Base-by-base conservation (phyloP, 35 echinoderm and acorn worm species). In the Apostichopus parvimensis region DNA sequence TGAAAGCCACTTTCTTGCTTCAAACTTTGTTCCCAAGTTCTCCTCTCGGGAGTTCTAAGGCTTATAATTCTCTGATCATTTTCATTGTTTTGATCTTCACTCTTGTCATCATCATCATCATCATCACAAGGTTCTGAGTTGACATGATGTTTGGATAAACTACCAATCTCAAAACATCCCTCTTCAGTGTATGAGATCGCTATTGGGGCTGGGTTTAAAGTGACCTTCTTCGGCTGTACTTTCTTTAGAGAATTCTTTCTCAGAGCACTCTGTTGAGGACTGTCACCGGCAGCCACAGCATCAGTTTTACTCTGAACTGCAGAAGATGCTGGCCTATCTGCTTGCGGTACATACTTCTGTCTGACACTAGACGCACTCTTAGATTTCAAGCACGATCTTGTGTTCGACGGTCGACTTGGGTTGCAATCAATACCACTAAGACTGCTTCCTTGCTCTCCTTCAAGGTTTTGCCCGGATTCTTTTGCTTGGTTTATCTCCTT, bases 181-280 rank as follows among this genome's bases (percentile, higher is more conserved):
- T 34, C 68, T 66, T 73, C 68, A 26, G 86, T 28, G 21, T 54
- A 88, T 14, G 86, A 72, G 3, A 88, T 88, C 25, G 71, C 86
- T 21, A 88, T 88, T 14, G 86, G 86, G 22, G 86, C 68, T 11
- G 86, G 86, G 17, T 73, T 73, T 54, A 88, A 57, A 52, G 86
- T 88, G 1, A 88, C 62, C 54, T 84, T 84, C 22, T 88, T 88
- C 13, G 86, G 57, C 17, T 66, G 57, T 0, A 21, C 3, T 64
- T 72, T 68, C 45, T 88, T 88, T 0, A 17, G 57, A 15, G 56
- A 72, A 53, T 26, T 14, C 15, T 72, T 84, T 25, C 81, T 84
- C 0, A 84, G 54, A 23, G 54, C 54, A 64, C 25, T 88, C 22
- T 88, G 86, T 14, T 88, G 71, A 13, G 13, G 53, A 34, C 86